These are phyloP conservation scores for Zootermopsis nevadensis DNA, from an alignment of 2,888 invertebrate species.

Conservation along the genomic window DNA sequence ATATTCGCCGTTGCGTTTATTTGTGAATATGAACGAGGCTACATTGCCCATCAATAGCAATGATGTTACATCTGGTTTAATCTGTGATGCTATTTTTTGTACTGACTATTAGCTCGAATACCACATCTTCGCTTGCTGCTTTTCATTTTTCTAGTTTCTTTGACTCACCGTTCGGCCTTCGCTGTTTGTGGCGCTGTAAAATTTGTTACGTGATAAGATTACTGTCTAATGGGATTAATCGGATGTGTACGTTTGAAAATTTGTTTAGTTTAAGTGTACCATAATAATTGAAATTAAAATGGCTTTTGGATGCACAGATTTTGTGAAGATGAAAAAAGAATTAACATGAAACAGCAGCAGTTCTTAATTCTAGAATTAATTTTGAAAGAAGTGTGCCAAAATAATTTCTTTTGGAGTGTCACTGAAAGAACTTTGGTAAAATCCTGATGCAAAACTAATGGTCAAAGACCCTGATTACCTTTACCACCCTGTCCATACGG, in stretches of 20 bases:
- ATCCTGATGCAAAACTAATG: constrained; percentile 49
- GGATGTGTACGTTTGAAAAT: constrained; percentile 10
- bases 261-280: neutral
- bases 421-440: constrained; percentile 19
- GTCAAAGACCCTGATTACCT: constrained; percentile 53
- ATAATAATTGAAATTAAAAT: constrained; percentile 43
- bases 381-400: constrained; percentile 25
- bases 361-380: constrained; percentile 8
- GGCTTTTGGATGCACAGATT: constrained; percentile 43
- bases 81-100: neutral
- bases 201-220: constrained; percentile 18
- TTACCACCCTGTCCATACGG: constrained; percentile 52
- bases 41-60: too few species aligned
- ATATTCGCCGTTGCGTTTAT: neutral
- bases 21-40: neutral
- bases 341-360: constrained; percentile 39
- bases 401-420: constrained; percentile 9
- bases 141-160: neutral
- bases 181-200: constrained; percentile 21
- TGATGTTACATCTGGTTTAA: neutral
- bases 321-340: constrained; percentile 46
- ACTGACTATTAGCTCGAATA: neutral
- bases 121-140: too few species aligned
- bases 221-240: neutral
- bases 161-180: too few species aligned